Conservation (phyloP, 2,113 vertebrate species). For the Benitochromis conjunctus region DNA sequence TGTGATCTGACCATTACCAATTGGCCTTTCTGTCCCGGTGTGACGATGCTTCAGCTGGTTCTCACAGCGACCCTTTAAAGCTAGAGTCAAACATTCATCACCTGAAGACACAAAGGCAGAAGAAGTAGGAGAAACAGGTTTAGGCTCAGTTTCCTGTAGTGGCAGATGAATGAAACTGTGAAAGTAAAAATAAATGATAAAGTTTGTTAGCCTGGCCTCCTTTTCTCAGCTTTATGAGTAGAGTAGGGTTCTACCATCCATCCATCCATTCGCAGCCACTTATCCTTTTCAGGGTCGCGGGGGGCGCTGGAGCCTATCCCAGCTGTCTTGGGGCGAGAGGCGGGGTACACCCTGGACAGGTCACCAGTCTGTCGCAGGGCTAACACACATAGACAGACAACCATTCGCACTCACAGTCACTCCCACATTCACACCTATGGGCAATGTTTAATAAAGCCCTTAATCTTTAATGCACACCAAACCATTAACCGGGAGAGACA, state of each 20-base stretch:
- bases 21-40: slow-evolving; percentile 56
- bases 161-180: not conserved
- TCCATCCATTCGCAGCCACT: too few species aligned
- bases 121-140: not conserved
- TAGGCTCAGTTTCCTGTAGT: not conserved
- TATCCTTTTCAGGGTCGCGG: too few species aligned
- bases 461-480: not conserved
- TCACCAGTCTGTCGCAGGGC: too few species aligned
- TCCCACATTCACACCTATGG: too few species aligned
- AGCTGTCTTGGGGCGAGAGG: too few species aligned
- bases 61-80: slow-evolving; percentile 75
- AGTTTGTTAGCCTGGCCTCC: not conserved
- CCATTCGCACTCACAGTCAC: too few species aligned
- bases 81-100: slow-evolving; percentile 76
- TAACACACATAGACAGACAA: too few species aligned
- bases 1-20: slow-evolving; percentile 15
- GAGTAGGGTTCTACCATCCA: rapidly evolving
- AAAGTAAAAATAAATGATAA: not conserved
- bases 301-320: too few species aligned
- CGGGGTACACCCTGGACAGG: too few species aligned
- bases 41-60: slow-evolving; percentile 76
- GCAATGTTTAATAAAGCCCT: not conserved
- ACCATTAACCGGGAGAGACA: not conserved
- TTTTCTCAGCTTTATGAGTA: not conserved
- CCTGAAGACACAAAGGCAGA: slow-evolving; percentile 36